phyloP scores from a whole-genome alignment of 2,113 vertebrate species.

The Atlantisia rogersi region DNA sequence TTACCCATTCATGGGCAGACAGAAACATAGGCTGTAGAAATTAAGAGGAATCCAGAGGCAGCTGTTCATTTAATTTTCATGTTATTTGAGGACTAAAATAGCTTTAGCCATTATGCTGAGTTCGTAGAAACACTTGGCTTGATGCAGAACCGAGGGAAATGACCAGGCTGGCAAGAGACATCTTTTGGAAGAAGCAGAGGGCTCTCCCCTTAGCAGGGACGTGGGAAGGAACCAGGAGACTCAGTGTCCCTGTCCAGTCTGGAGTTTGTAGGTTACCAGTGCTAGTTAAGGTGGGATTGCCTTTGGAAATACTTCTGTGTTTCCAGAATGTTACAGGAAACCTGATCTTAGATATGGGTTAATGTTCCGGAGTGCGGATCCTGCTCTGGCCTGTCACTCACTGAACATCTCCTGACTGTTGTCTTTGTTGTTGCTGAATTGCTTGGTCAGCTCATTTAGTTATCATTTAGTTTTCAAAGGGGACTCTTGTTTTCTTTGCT shows the following conservation, averaged over 20 bases:
- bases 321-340: neutral
- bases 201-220: neutral
- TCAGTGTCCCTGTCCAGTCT: neutral
- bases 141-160: neutral
- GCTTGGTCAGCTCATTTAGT: neutral
- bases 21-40: constrained; percentile 28
- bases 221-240: neutral
- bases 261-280: neutral
- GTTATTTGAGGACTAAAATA: constrained; percentile 48
- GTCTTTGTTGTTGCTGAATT: neutral
- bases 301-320: neutral
- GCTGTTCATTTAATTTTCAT: constrained; percentile 55
- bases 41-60: constrained; percentile 47
- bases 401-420: fast-evolving
- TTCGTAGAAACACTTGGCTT: neutral
- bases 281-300: neutral
- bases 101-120: constrained; percentile 6
- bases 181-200: neutral
- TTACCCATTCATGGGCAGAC: neutral
- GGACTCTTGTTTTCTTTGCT: neutral
- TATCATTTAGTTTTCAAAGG: neutral
- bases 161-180: neutral
- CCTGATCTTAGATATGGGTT: neutral
- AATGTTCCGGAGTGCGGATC: neutral
- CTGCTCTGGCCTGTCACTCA: neutral